phyloP scores from a whole-genome alignment of 2,888 invertebrate species.

The Glaucopsyche alexis region DNA sequence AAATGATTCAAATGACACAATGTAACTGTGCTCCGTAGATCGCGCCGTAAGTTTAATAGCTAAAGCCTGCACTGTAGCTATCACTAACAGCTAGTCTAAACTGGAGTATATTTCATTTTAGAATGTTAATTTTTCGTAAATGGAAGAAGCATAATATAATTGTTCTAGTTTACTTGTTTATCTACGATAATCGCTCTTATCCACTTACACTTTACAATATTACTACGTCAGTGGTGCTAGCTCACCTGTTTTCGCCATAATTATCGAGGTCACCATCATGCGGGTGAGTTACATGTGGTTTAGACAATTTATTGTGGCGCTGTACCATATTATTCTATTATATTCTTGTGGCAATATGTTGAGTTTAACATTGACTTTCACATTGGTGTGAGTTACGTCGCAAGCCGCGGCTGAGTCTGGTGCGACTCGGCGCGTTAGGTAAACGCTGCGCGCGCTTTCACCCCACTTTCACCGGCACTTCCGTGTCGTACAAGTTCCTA shows the following conservation, averaged over 20 bases:
- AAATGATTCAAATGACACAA: too few species aligned
- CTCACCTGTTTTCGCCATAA: constrained; percentile 19
- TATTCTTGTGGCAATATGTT: not conserved
- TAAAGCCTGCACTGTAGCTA: too few species aligned
- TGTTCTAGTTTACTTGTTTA: too few species aligned
- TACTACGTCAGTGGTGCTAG: not conserved
- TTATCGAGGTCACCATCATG: constrained; percentile 15
- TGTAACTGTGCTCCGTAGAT: too few species aligned
- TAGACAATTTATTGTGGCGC: not conserved
- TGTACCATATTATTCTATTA: not conserved
- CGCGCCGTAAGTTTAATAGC: too few species aligned
- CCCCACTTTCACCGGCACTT: constrained; percentile 75
- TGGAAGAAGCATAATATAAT: too few species aligned
- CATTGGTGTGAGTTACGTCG: constrained; percentile 60
- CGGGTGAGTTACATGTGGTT: constrained; percentile 11
- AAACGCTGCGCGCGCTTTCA: constrained; percentile 76
- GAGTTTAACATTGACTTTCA: constrained; percentile 75
- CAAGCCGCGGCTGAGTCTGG: constrained; percentile 44
- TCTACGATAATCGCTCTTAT: too few species aligned
- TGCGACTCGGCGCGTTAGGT: constrained; percentile 61
- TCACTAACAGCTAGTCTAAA: too few species aligned
- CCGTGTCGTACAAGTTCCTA: constrained; percentile 57
- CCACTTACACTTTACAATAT: not conserved
- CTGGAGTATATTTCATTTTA: too few species aligned
- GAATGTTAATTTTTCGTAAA: too few species aligned